Evolutionary conservation across 2,888 invertebrate genomes (phyloP).

Genomic region (Carcina quercana): DNA sequence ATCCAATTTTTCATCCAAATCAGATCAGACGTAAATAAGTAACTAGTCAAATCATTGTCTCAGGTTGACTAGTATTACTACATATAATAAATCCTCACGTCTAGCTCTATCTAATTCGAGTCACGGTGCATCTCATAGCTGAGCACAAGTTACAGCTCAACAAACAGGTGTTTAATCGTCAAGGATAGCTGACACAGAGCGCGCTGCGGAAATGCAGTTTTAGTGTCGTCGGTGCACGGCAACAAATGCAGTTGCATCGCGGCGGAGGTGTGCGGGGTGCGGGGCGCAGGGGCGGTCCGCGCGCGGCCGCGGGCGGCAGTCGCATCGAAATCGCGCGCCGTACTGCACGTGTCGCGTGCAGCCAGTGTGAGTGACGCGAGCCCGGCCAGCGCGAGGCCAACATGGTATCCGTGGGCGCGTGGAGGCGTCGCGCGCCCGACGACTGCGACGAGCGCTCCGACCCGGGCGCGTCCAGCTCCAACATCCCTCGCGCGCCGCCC

Average conservation of each 20-base stretch:
- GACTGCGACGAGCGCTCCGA: slow-evolving; percentile 66
- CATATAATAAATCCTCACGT: too few relatives aligned
- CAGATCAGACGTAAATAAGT: too few relatives aligned
- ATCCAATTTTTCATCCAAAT: too few relatives aligned
- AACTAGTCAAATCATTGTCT: too few relatives aligned
- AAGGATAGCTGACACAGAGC: too few relatives aligned
- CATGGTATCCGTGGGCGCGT: slow-evolving; percentile 66
- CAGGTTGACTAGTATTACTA: too few relatives aligned
- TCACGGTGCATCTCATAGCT: too few relatives aligned
- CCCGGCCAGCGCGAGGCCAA: slow-evolving; percentile 36
- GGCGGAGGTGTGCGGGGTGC: slow-evolving; percentile 37
- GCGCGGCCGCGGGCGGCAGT: slow-evolving; percentile 45
- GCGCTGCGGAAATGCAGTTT: slow-evolving; percentile 28
- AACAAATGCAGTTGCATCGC: slow-evolving; percentile 57
- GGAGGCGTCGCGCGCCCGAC: slow-evolving; percentile 65
- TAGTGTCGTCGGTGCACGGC: too few relatives aligned
- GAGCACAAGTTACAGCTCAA: too few relatives aligned
- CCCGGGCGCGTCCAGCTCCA: slow-evolving; percentile 69
- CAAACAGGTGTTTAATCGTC: too few relatives aligned
- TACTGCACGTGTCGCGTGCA: slow-evolving; percentile 30
- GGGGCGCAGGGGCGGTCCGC: slow-evolving; percentile 39
- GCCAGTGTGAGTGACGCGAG: slow-evolving; percentile 44
- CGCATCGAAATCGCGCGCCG: slow-evolving; percentile 59
- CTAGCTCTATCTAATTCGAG: too few relatives aligned
- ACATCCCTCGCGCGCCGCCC: slow-evolving; percentile 86